Evolutionary conservation across 2,888 invertebrate species (phyloP), one percentile per base, ranked within the genome.

Genomic region (Tachina grossa): DNA sequence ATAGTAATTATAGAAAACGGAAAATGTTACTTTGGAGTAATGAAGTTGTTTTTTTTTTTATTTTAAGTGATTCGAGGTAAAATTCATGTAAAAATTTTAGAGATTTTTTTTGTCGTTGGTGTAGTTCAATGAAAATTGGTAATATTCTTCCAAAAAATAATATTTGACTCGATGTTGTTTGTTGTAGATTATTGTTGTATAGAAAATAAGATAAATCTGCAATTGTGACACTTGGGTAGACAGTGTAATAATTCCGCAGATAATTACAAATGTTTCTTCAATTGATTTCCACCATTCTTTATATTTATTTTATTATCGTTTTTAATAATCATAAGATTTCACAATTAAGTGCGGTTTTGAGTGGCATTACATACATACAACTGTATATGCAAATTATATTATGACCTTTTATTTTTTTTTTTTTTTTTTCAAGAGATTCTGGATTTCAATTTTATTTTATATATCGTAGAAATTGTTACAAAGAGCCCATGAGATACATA

Each of bases 151-250:
- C n/a, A 43, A 51, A 53, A 81, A 68, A 49, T 49, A 57, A 80
- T 49, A 55, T 49, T 43, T 41, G 61, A 63, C 61, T 75, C 61
- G 66, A 59, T 59, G 59, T 61, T 31, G 31, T 31, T 31, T 2
- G 31, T 72, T 81, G 59, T 81, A 81, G 75, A 81, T 68, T 68
- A 81, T 81, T 75, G 61, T 19, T 41, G 59, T 61, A 31, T 31
- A 68, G 61, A 80, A 74, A 57, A 45, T 43, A 57, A 16, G 16
- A 41, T 6, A 51, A n/a, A 22, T 45, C 14, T 41, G 14, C 45
- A 57, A 11, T 51, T 69, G 57, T 43, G 22, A 39, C 31, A 22
- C 55, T 0, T 31, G 31, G 31, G 16, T 72, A 78, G 59, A 69
- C 22, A 69, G 47, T 69, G 66, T 74, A 59, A 41, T 22, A 68